Evolutionary conservation across 23 tunicate genomes (phyloP).

Genomic region (Styela plicata): DNA sequence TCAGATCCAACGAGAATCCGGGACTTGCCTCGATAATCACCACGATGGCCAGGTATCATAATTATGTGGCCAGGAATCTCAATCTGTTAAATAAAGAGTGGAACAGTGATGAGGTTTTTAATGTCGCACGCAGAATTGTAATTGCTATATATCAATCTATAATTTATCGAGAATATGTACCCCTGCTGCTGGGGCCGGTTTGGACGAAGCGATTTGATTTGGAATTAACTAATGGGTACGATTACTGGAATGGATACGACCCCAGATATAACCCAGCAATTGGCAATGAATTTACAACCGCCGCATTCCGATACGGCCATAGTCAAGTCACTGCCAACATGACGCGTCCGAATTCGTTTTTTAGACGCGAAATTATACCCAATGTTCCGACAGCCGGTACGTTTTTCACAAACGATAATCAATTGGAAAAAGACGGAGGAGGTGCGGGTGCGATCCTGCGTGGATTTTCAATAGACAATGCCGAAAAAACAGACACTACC

Average conservation of each 20-base stretch:
- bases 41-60: constrained; percentile 58
- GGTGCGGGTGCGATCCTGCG: constrained; percentile 64
- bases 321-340: constrained; percentile 38
- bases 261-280: constrained; percentile 59
- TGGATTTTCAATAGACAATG: constrained; percentile 47
- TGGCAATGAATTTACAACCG: constrained; percentile 74
- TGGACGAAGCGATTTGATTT: constrained; percentile 52
- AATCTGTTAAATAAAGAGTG: constrained; percentile 46
- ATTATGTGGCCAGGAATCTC: constrained; percentile 42
- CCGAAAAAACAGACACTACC: constrained; percentile 60
- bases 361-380: constrained; percentile 17
- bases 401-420: constrained; percentile 59
- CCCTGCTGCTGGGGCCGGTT: constrained; percentile 52
- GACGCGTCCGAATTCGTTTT: constrained; percentile 47
- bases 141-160: constrained; percentile 56
- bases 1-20: constrained; percentile 65
- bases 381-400: neutral
- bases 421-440: constrained; percentile 31
- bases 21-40: constrained; percentile 69
- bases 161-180: constrained; percentile 72
- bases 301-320: constrained; percentile 89
- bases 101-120: constrained; percentile 41
- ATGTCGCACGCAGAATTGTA: constrained; percentile 59
- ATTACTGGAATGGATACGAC: constrained; percentile 80
- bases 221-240: constrained; percentile 15